Percentiles rank a stretch among this genome's conserved stretches.
Conservation (phyloP, 2,888 invertebrate species). For the Caenorhabditis afra region DNA sequence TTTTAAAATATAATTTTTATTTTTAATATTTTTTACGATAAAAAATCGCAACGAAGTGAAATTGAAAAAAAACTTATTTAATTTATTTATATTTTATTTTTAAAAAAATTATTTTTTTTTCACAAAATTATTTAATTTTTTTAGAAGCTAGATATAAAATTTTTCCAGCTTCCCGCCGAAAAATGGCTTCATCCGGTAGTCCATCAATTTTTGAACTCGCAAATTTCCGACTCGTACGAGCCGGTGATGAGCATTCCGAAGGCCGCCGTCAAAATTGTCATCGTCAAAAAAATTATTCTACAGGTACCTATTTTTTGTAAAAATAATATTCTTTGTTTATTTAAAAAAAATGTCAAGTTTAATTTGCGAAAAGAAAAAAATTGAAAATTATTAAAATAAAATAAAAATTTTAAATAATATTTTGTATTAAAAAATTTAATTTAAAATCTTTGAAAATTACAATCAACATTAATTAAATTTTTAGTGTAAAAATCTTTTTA, state of each 20-base stretch:
- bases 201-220: slow-evolving; percentile 59
- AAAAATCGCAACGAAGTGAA: too few relatives aligned
- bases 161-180: too few relatives aligned
- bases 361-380: neutral
- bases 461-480: too few relatives aligned
- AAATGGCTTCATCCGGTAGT: slow-evolving; percentile 23
- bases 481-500: too few relatives aligned
- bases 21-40: neutral
- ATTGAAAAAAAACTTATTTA: neutral
- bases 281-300: slow-evolving; percentile 55
- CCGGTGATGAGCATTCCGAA: slow-evolving; percentile 60
- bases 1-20: neutral
- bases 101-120: neutral
- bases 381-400: neutral
- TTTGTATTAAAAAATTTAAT: too few relatives aligned
- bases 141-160: neutral
- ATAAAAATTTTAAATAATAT: too few relatives aligned
- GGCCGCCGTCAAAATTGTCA: slow-evolving; percentile 45
- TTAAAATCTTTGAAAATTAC: too few relatives aligned
- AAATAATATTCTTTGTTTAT: too few relatives aligned
- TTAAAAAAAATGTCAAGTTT: too few relatives aligned
- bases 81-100: slow-evolving; percentile 1
- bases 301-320: slow-evolving; percentile 40
- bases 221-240: slow-evolving; percentile 44
- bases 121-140: neutral